Conservation (phyloP, 2,797 vertebrate species). For the Rhynchonycteris naso region DNA sequence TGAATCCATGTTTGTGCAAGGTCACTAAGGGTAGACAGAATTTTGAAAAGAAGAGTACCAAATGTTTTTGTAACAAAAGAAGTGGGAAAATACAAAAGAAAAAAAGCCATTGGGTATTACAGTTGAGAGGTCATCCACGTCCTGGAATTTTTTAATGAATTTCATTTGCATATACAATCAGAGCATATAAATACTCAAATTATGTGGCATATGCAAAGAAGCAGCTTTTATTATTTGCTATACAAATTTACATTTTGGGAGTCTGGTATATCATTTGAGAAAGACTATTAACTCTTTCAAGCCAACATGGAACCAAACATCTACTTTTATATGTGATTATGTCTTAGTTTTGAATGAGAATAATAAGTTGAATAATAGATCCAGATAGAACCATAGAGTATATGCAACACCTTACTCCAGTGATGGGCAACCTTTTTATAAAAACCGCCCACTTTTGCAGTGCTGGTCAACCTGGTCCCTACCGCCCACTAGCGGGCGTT, state of each 20-base stretch:
- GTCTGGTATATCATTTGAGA: conserved; percentile 35
- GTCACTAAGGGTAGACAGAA: not conserved
- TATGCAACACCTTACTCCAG: not conserved
- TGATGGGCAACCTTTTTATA: no score
- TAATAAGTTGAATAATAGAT: conserved; percentile 1
- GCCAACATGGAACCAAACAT: conserved; percentile 3
- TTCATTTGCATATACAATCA: conserved; percentile 49
- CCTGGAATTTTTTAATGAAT: conserved; percentile 43
- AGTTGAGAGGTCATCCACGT: not conserved
- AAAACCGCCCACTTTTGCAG: no score
- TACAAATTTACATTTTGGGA: conserved; percentile 63
- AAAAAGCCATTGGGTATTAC: not conserved
- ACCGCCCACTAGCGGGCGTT: no score
- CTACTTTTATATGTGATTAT: conserved; percentile 15
- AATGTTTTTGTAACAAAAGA: conserved; percentile 32
- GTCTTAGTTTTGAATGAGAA: conserved; percentile 44
- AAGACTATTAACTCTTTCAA: conserved; percentile 57
- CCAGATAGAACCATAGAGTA: not conserved
- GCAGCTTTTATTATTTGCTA: conserved; percentile 55
- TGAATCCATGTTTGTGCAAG: not conserved
- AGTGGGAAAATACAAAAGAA: not conserved
- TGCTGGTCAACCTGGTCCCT: no score
- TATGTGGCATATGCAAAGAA: conserved; percentile 27
- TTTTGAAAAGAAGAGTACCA: not conserved
- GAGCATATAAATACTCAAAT: conserved; percentile 54